These are phyloP conservation scores for Serripes groenlandicus DNA, from an alignment of 2,888 invertebrate genomes.

Conservation along the genomic window DNA sequence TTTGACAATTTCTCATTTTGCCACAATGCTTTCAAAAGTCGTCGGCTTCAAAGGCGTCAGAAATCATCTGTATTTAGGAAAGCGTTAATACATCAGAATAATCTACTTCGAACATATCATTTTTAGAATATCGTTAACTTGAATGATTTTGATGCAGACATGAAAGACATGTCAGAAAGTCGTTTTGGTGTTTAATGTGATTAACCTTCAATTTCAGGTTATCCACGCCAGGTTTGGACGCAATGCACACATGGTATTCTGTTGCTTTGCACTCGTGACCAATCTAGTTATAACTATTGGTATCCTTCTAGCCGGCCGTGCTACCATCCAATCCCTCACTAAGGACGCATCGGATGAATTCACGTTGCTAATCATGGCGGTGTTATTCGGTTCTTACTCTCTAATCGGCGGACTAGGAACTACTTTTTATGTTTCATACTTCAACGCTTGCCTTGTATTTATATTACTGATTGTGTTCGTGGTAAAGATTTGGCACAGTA, in stretches of 20 bases:
- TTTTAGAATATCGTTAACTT: too few species aligned
- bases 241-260: slow-evolving; percentile 81
- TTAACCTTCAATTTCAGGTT: slow-evolving; percentile 77
- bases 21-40: too few species aligned
- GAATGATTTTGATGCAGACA: too few species aligned
- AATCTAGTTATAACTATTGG: slow-evolving; percentile 83
- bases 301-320: slow-evolving; percentile 80
- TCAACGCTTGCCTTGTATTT: slow-evolving; percentile 84
- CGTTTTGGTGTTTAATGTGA: too few species aligned
- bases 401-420: slow-evolving; percentile 84
- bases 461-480: slow-evolving; percentile 82
- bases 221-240: slow-evolving; percentile 82
- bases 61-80: too few species aligned
- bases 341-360: slow-evolving; percentile 82
- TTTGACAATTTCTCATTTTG: too few species aligned
- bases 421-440: slow-evolving; percentile 84
- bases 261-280: slow-evolving; percentile 82
- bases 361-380: slow-evolving; percentile 81
- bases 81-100: too few species aligned
- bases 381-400: slow-evolving; percentile 83
- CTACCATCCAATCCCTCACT: slow-evolving; percentile 80
- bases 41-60: too few species aligned
- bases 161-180: too few species aligned
- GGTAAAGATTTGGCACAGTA: slow-evolving; percentile 80
- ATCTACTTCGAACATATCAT: too few species aligned